Percentiles rank a stretch among this genome's conserved stretches.
Evolutionary conservation across 2,113 vertebrate genomes (phyloP).

Genomic region (Epinephelus fuscoguttatus): DNA sequence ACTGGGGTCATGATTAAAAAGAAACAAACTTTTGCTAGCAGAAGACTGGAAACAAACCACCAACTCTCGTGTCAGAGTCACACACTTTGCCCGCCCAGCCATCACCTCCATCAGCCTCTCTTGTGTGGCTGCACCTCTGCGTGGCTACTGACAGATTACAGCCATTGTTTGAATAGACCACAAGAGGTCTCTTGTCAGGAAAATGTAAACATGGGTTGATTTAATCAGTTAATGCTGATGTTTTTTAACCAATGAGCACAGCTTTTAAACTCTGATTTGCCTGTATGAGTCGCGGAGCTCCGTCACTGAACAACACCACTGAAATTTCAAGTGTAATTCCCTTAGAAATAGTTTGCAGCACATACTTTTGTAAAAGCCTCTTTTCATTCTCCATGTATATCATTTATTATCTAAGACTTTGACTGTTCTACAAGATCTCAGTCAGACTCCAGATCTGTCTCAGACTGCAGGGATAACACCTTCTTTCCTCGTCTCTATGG

Average conservation of each 20-base stretch:
- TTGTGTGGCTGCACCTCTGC: background rate
- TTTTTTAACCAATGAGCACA: background rate
- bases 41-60: background rate
- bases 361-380: slow-evolving; percentile 17
- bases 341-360: background rate
- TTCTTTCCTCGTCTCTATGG: slow-evolving; percentile 68
- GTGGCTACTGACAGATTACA: background rate
- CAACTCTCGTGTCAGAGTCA: background rate
- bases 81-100: background rate
- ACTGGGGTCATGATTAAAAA: background rate
- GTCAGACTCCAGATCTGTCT: slow-evolving; percentile 25
- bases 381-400: background rate
- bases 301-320: background rate
- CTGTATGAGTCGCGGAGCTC: background rate
- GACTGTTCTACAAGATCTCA: slow-evolving; percentile 40
- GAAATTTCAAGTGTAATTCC: background rate
- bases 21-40: background rate
- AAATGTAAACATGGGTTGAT: background rate
- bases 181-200: background rate
- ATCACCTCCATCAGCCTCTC: background rate
- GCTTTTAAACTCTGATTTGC: background rate
- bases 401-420: slow-evolving; percentile 44
- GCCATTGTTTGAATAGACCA: background rate
- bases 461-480: slow-evolving; percentile 48
- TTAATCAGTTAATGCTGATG: background rate